phyloP scores from a whole-genome alignment of 2,888 invertebrate species.

The Dyspetes luteomarginatus region DNA sequence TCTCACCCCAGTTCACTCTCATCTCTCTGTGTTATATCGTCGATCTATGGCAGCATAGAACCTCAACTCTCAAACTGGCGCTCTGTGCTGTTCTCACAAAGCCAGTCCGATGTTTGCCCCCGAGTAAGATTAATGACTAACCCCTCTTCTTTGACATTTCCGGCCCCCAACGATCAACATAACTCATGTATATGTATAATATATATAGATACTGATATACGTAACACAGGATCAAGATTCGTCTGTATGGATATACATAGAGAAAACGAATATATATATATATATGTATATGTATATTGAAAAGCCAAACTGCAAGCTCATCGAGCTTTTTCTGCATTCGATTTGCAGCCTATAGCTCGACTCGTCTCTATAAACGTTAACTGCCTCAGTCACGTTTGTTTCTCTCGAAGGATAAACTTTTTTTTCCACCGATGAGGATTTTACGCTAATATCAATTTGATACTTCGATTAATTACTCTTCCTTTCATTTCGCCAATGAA shows the following conservation, averaged over 20 bases:
- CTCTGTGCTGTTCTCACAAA: slow-evolving; percentile 28
- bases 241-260: no score
- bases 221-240: background rate
- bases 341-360: background rate
- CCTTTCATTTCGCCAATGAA: no score
- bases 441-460: background rate
- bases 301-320: slow-evolving; percentile 72
- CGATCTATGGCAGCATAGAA: slow-evolving; percentile 25
- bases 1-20: background rate
- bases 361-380: background rate
- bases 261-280: background rate
- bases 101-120: slow-evolving; percentile 44
- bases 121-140: slow-evolving; percentile 62
- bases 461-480: no score
- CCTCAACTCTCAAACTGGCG: background rate
- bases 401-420: no score
- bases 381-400: background rate
- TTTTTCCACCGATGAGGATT: no score
- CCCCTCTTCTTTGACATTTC: slow-evolving; percentile 38
- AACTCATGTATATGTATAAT: background rate
- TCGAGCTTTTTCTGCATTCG: slow-evolving; percentile 32
- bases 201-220: slow-evolving; percentile 1
- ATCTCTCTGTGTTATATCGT: slow-evolving; percentile 4
- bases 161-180: slow-evolving; percentile 11
- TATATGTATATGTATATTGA: slow-evolving; percentile 15